phyloP scores from a whole-genome alignment of 2,797 vertebrate genomes.

The Oceanodroma leucorhoa region DNA sequence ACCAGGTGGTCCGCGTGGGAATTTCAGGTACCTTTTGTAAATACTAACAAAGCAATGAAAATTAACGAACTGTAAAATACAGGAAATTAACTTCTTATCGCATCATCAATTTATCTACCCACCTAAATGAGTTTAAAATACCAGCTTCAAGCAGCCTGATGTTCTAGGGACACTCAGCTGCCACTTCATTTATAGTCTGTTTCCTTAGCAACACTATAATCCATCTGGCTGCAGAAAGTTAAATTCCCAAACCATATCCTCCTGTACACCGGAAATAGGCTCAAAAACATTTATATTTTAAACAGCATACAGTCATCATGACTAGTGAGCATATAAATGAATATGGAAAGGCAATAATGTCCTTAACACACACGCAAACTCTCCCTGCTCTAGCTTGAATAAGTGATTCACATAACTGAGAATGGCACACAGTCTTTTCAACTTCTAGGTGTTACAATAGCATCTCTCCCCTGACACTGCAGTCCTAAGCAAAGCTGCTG shows the following conservation, averaged over 20 bases:
- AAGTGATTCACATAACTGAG: background rate
- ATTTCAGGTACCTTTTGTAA: conserved; percentile 10
- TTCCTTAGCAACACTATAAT: conserved; percentile 73
- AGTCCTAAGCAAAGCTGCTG: background rate
- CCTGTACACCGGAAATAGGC: conserved; percentile 44
- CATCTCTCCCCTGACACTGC: background rate
- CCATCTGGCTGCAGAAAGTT: conserved; percentile 62
- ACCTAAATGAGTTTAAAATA: conserved; percentile 62
- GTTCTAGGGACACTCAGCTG: conserved; percentile 66
- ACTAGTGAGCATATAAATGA: conserved; percentile 15
- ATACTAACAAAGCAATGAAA: conserved; percentile 49
- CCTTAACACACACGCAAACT: background rate
- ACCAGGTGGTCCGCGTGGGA: background rate
- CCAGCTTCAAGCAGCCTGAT: conserved; percentile 54
- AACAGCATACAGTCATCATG: conserved; percentile 13
- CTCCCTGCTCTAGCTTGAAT: background rate
- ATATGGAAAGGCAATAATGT: background rate
- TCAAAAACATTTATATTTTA: conserved; percentile 58
- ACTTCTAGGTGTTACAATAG: background rate
- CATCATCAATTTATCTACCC: conserved; percentile 48
- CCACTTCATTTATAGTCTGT: conserved; percentile 70
- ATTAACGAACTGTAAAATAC: conserved; percentile 31
- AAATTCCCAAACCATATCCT: conserved; percentile 68
- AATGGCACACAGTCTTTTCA: background rate
- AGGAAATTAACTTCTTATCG: conserved; percentile 42